Evolutionary conservation across 2,888 invertebrate species (phyloP).

Genomic region (Eudemis profundana): DNA sequence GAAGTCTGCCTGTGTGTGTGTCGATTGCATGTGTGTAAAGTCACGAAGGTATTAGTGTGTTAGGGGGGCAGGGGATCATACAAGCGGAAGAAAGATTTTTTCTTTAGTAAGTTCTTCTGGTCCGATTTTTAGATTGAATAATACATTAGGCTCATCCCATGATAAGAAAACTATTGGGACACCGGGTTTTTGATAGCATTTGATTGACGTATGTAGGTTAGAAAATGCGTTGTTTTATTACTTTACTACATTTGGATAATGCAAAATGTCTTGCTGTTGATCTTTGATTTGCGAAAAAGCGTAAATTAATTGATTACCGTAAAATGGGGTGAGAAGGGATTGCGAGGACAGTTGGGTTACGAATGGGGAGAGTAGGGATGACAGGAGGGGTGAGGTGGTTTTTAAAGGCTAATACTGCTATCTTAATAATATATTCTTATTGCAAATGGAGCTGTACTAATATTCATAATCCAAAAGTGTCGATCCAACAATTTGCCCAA

Average conservation of each 20-base stretch:
- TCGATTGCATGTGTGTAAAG: neutral
- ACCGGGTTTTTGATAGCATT: conserved; percentile 9
- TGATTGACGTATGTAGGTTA: conserved; percentile 3
- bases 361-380: too few species aligned
- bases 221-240: too few species aligned
- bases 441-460: too few species aligned
- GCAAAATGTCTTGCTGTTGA: neutral
- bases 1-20: neutral
- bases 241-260: conserved; percentile 1
- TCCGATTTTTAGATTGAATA: conserved; percentile 31
- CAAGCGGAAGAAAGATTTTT: conserved; percentile 10
- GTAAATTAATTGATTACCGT: too few species aligned
- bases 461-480: too few species aligned
- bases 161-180: conserved; percentile 19
- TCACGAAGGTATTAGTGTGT: neutral
- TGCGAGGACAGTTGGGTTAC: too few species aligned
- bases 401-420: too few species aligned
- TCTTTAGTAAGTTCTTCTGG: conserved; percentile 21
- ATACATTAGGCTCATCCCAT: conserved; percentile 3
- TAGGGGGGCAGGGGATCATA: neutral
- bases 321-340: too few species aligned
- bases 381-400: too few species aligned
- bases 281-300: too few species aligned
- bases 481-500: too few species aligned
- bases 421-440: too few species aligned